A percentile compares a stretch with the other conserved stretches of the same genome.
Conservation (phyloP, 1,140 invertebrate genomes). For the Sycophila sp. region DNA sequence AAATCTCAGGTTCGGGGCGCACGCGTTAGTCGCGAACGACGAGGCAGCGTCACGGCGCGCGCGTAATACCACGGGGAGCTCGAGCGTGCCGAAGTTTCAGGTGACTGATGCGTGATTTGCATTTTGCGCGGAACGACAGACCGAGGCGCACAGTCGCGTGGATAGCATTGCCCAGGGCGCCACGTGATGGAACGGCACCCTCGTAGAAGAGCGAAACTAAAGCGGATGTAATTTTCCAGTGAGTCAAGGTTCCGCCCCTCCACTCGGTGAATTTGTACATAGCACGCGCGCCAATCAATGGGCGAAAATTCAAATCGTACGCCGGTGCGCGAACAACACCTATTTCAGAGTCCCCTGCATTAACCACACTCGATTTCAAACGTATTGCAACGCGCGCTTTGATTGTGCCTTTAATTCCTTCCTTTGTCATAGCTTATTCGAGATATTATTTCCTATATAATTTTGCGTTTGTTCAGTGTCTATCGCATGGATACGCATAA, state of each 20-base stretch:
- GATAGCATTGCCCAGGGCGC: too few relatives aligned
- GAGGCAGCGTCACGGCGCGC: neutral
- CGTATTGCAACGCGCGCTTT: neutral
- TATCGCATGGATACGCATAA: too few relatives aligned
- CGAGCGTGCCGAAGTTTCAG: neutral
- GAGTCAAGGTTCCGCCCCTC: conserved; percentile 45
- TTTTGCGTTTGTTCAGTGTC: too few relatives aligned
- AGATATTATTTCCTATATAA: too few relatives aligned
- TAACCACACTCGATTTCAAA: neutral
- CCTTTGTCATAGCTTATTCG: too few relatives aligned
- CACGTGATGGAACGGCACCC: too few relatives aligned
- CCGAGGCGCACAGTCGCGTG: neutral
- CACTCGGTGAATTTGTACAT: neutral
- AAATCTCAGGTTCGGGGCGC: too few relatives aligned
- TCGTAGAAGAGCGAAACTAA: too few relatives aligned
- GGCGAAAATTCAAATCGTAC: neutral
- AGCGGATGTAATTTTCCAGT: conserved; percentile 48
- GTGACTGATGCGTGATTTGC: conserved; percentile 2
- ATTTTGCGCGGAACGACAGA: neutral
- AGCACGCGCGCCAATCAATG: neutral
- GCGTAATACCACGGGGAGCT: too few relatives aligned
- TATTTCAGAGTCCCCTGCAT: too few relatives aligned
- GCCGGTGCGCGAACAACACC: neutral
- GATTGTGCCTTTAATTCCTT: too few relatives aligned
- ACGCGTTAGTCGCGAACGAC: too few relatives aligned